Evolutionary conservation across 2,113 vertebrate genomes (phyloP), one percentile per base, ranked within the genome.

Genomic region (Lycocorax pyrrhopterus): DNA sequence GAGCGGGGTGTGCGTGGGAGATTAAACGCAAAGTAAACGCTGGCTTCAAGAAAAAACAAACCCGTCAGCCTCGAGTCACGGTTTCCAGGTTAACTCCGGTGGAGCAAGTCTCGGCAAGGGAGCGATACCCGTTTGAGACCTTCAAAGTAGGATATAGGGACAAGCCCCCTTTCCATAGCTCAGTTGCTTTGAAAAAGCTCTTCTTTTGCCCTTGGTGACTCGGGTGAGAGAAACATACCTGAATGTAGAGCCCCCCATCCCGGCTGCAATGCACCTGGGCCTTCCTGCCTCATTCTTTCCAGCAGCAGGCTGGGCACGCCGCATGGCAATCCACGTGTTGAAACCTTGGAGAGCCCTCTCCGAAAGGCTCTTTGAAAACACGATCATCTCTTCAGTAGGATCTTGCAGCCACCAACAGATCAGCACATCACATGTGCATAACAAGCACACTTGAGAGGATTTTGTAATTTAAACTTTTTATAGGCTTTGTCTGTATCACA

Each of bases 301-400:
- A 5, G 12, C 30, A 29, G 5, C 29, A 9, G 55, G 17, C 56
- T 35, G 26, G 41, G 35, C 20, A 14, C 0, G 0, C 52, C 1
- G 3, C 1, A 1, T 4, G 47, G 17, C 76, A 9, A 0, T 16
- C 8, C 6, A 1, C 3, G 0, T 27, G 13, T 12, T 5, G 58
- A 25, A 63, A 30, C 2, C 0, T 23, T 7, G 21, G 41, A 13
- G 13, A 67, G 22, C 27, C 15, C 19, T 29, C 16, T 15, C 32
- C 1, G 47, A 66, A 72, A 37, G 32, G 21, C 26, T 13, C 14
- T 53, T 39, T n/a, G 37, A n/a, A 72, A 60, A 14, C 23, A 11
- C 0, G 0, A 1, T 22, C 43, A 1, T 63, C 56, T 44, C 59
- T 27, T 35, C 16, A 15, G 13, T 1, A 49, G 51, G 12, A 37